A percentile compares a stretch with the other conserved stretches of the same genome.
phyloP scores from a whole-genome alignment of 35 echinoderm and acorn worm species.

The Acanthaster planci region DNA sequence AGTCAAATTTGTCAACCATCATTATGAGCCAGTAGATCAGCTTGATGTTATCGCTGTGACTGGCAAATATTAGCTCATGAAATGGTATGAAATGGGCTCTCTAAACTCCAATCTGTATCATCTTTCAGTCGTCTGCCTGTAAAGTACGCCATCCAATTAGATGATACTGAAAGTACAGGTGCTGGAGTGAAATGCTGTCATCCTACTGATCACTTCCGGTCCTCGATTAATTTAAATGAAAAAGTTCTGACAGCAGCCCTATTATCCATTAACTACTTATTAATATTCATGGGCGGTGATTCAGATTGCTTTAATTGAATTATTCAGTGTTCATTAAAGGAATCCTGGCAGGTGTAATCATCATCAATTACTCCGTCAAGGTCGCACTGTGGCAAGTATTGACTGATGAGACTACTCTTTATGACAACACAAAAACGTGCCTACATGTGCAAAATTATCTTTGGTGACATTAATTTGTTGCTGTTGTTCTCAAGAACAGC shows the following conservation, averaged over 20 bases:
- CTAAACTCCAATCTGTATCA: background rate
- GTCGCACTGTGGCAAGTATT: background rate
- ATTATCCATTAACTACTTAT: background rate
- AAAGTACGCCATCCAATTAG: background rate
- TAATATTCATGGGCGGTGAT: conserved; percentile 13
- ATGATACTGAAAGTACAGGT: background rate
- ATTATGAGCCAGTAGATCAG: too few relatives aligned
- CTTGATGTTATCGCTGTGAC: background rate
- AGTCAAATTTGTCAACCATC: too few relatives aligned
- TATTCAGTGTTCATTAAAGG: background rate
- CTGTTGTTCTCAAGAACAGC: too few relatives aligned
- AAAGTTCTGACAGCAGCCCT: background rate
- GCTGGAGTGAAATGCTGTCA: background rate
- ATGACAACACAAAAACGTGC: background rate
- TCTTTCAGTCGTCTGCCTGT: background rate
- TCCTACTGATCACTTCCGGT: background rate
- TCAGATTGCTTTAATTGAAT: conserved; percentile 8
- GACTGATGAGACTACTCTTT: background rate
- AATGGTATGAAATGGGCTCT: background rate
- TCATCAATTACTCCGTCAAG: background rate
- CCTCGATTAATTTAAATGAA: background rate
- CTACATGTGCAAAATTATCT: background rate
- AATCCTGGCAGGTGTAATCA: background rate
- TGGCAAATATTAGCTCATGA: background rate
- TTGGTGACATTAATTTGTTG: background rate